Evolutionary conservation across 2,113 vertebrate genomes (phyloP).

Genomic region (Dolichotis patagonum): DNA sequence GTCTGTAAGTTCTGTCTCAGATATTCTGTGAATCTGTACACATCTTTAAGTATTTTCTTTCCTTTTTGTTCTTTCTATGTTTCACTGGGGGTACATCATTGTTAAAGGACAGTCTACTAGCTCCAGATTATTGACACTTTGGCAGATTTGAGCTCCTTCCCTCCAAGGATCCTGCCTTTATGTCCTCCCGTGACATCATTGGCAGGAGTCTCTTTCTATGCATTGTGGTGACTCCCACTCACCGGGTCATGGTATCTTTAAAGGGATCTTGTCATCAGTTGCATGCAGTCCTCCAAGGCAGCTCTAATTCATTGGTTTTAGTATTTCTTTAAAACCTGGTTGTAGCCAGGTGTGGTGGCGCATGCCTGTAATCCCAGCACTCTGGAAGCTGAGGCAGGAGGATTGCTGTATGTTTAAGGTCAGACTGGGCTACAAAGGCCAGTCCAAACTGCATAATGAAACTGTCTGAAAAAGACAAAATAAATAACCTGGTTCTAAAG

Average conservation of each 20-base stretch:
- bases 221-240: slow-evolving; percentile 90
- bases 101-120: slow-evolving; percentile 54
- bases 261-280: background rate
- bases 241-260: slow-evolving; percentile 90
- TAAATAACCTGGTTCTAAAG: slow-evolving; percentile 8
- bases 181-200: slow-evolving; percentile 92
- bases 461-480: no score
- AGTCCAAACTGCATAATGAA: no score
- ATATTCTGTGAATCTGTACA: slow-evolving; percentile 93
- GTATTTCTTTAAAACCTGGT: slow-evolving; percentile 35
- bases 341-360: no score
- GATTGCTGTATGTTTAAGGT: no score
- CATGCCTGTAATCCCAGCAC: no score
- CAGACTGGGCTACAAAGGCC: no score
- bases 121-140: slow-evolving; percentile 2
- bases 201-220: slow-evolving; percentile 86
- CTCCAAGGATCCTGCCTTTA: slow-evolving; percentile 73
- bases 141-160: background rate
- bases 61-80: slow-evolving; percentile 88
- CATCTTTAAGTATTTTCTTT: slow-evolving; percentile 89
- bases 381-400: no score
- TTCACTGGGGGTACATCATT: slow-evolving; percentile 66
- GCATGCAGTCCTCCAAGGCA: background rate
- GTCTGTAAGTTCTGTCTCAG: slow-evolving; percentile 81
- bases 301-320: background rate